These are phyloP conservation scores for Telmatochromis brachygnathus DNA, from an alignment of 2,113 vertebrate species.

Conservation along the genomic window DNA sequence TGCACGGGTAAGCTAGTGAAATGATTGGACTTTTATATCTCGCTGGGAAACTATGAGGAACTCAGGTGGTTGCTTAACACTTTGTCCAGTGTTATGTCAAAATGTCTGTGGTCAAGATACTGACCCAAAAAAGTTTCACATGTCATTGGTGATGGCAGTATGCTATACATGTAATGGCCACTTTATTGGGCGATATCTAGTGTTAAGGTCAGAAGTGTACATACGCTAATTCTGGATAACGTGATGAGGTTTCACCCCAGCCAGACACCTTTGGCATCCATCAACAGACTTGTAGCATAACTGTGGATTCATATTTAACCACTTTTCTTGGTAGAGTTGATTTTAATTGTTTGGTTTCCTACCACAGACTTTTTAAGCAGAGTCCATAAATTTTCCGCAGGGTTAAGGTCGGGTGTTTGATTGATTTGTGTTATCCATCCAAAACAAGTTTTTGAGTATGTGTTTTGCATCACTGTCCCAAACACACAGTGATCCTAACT, in stretches of 20 bases:
- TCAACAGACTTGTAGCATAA: not conserved
- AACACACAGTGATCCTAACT: not conserved
- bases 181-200: not conserved
- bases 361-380: rapidly evolving
- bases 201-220: not conserved
- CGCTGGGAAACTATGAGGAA: not conserved
- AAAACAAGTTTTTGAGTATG: not conserved
- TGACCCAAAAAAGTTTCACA: not conserved
- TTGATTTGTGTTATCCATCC: not conserved
- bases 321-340: not conserved
- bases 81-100: not conserved
- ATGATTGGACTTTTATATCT: rapidly evolving
- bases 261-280: not conserved
- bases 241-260: not conserved
- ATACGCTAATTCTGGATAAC: not conserved
- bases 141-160: not conserved
- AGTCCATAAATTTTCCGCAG: not conserved
- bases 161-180: not conserved
- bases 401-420: rapidly evolving
- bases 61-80: not conserved
- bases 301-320: not conserved
- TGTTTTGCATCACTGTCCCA: not conserved
- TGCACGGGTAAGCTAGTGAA: conserved; percentile 75
- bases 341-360: not conserved
- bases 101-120: not conserved